Evolutionary conservation across 2,888 invertebrate genomes (phyloP), one percentile per base, ranked within the genome.

Genomic region (Isotomurus palustris): DNA sequence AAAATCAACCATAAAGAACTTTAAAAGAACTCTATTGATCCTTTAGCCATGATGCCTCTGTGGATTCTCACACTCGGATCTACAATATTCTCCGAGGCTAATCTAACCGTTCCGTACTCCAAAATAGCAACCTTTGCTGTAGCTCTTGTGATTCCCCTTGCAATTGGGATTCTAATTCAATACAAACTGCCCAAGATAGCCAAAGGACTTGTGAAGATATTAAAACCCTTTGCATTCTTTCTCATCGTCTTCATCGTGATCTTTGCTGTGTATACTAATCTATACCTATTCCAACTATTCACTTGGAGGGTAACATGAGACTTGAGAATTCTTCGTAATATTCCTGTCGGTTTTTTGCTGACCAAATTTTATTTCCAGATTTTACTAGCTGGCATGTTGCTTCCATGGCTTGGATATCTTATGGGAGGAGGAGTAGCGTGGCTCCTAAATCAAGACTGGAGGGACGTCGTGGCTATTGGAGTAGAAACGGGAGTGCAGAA

Each of bases 401-500:
- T 92, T 47, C 91, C 92, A 0, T 89, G 88, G 84, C 73, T 88
- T 28, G 92, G 92, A 0, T 92, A 89, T 74, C 51, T 78, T 2
- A 77, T 83, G 35, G 91, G 91, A 2, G 86, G 83, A 73, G 41
- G 80, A 8, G 71, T 82, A 0, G 84, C 90, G 0, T 77, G 79
- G 51, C 25, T 83, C 0, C 77, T 82, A 14, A 78, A 80, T 25
- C 88, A 87, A 73, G 78, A 82, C 5, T 75, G 80, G 41, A 74
- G 80, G 2, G 89, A 93, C 75, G 78, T 84, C 2, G 76, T 90
- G 14, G 91, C 95, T 4, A 92, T 95, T 72, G 86, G 90, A 47
- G 86, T 95, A 48, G 95, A 95, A 79, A 89, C 91, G 3, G 92
- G 94, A 50, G 85, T 94, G 52, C 93, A 94, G 77, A 95, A 95